Evolutionary conservation across 2,113 vertebrate genomes (phyloP).

Genomic region (Struthio camelus): DNA sequence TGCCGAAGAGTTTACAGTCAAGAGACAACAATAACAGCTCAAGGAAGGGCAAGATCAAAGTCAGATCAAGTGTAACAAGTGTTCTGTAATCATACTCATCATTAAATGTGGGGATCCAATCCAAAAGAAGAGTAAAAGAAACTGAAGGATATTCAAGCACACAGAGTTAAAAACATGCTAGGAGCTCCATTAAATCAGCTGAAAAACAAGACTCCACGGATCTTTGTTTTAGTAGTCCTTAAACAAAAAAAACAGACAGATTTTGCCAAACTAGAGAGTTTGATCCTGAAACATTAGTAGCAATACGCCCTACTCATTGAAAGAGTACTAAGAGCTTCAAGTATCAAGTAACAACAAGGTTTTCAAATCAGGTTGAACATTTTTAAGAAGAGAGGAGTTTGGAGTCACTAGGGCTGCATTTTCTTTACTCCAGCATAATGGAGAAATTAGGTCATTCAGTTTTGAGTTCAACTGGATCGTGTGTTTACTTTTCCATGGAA

Average conservation of each 20-base stretch:
- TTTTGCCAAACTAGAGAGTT: neutral
- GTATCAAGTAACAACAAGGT: neutral
- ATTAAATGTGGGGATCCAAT: neutral
- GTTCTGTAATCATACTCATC: neutral
- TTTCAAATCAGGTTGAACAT: neutral
- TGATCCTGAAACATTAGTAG: neutral
- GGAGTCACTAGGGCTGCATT: neutral
- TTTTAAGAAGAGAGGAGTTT: neutral
- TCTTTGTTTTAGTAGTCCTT: neutral
- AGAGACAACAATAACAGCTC: neutral
- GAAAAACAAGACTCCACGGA: neutral
- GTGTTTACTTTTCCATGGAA: neutral
- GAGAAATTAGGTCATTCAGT: neutral
- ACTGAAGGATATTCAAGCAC: rapidly evolving
- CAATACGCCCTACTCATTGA: neutral
- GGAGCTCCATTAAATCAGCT: neutral
- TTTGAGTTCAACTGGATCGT: neutral
- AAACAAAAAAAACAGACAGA: neutral
- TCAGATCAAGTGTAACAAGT: neutral
- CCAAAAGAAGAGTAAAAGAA: neutral
- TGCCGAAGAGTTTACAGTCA: neutral
- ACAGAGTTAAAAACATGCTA: neutral
- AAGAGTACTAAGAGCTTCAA: neutral
- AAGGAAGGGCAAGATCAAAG: neutral
- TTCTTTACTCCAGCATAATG: neutral